Conservation (phyloP, 2,113 vertebrate genomes). For the Phrynosoma blainvillii region DNA sequence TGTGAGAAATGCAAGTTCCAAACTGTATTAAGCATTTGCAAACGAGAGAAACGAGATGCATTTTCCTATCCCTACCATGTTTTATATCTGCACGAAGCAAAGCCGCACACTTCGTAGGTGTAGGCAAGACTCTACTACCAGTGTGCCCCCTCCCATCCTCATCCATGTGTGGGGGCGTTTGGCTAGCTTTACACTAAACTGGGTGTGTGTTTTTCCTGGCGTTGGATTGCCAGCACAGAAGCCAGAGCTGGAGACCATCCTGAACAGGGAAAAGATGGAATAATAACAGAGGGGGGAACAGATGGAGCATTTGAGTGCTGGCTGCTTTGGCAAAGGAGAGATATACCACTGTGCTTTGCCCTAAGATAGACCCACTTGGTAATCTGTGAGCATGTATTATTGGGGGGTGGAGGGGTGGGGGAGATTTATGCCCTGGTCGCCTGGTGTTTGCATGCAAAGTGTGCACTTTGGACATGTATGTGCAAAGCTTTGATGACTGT, state of each 20-base stretch:
- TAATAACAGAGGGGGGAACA: constrained; percentile 73
- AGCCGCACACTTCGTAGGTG: background rate
- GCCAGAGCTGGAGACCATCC: constrained; percentile 71
- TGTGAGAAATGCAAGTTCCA: background rate
- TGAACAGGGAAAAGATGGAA: constrained; percentile 64
- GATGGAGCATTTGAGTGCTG: constrained; percentile 62
- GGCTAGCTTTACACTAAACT: constrained; percentile 23
- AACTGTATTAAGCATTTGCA: constrained; percentile 17
- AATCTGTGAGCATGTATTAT: background rate
- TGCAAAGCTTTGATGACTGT: constrained; percentile 16
- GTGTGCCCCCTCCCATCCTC: background rate
- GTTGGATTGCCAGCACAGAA: constrained; percentile 28
- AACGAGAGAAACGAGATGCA: background rate
- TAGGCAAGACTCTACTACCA: constrained; percentile 8
- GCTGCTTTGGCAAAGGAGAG: constrained; percentile 11
- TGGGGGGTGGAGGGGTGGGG: background rate
- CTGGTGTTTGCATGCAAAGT: constrained; percentile 23
- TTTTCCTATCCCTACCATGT: background rate
- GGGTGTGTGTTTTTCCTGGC: constrained; percentile 66
- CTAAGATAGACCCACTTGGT: constrained; percentile 8
- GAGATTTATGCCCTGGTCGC: background rate
- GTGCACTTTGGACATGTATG: constrained; percentile 24
- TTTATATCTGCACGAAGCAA: constrained; percentile 5
- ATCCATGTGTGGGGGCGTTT: constrained; percentile 2
- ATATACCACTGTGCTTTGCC: constrained; percentile 6